phyloP scores from a whole-genome alignment of 2,113 vertebrate genomes.

The Megaptera novaeangliae region DNA sequence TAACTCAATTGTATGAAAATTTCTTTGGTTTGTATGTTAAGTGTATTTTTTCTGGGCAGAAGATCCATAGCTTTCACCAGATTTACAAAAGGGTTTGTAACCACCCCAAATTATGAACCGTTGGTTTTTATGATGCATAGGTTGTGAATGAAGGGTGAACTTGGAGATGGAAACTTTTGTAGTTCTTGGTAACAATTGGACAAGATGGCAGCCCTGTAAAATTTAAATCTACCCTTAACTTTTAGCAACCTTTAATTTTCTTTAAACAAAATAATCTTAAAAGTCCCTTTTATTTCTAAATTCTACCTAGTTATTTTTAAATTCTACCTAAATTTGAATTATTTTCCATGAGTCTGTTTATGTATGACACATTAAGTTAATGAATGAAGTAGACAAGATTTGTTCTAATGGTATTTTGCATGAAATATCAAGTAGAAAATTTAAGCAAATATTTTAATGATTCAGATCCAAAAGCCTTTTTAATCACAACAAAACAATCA shows the following conservation, averaged over 20 bases:
- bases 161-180: not conserved
- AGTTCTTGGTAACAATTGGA: not conserved
- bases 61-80: not conserved
- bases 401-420: not conserved
- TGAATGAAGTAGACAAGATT: not conserved
- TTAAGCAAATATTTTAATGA: slow-evolving; percentile 28
- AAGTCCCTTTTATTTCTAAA: not conserved
- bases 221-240: not conserved
- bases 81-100: not conserved
- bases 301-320: not conserved
- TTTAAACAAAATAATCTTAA: not conserved
- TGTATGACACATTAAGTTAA: not conserved
- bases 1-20: not conserved
- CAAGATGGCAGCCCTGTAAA: not conserved
- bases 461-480: not conserved
- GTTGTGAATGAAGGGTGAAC: not conserved
- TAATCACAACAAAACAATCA: not conserved
- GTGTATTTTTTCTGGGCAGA: not conserved
- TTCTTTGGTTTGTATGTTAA: not conserved
- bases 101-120: not conserved
- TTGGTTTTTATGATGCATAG: not conserved
- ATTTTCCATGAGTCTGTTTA: not conserved
- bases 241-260: not conserved
- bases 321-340: not conserved
- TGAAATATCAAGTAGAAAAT: slow-evolving; percentile 21